Evolutionary conservation across 2,888 invertebrate genomes (phyloP).

Genomic region (Mesopsocus fuscifrons): DNA sequence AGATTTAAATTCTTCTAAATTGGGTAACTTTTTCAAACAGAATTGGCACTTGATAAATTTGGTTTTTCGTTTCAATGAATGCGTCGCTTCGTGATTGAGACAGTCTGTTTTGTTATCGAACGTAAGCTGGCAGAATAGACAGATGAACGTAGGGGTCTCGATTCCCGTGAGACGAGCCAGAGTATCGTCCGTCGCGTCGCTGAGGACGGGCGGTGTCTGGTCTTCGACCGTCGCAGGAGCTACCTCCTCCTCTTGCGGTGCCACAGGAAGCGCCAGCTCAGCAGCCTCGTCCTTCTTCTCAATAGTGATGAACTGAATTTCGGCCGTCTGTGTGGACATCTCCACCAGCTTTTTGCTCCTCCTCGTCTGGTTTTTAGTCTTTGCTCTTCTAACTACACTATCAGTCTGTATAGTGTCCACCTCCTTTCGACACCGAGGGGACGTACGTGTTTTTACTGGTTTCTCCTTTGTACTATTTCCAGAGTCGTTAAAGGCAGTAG

Average conservation of each 20-base stretch:
- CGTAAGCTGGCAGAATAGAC: background rate
- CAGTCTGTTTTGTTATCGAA: background rate
- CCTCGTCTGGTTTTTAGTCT: background rate
- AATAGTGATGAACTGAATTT: conserved; percentile 7
- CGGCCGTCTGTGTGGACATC: conserved; percentile 2
- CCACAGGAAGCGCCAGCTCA: background rate
- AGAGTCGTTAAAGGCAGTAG: background rate
- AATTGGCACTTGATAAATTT: conserved; percentile 8
- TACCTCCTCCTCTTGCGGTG: too few relatives aligned
- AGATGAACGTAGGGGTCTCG: conserved; percentile 1
- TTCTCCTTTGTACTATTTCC: conserved; percentile 5
- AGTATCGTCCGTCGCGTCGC: too few relatives aligned
- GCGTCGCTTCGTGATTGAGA: background rate
- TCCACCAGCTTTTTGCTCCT: conserved; percentile 2
- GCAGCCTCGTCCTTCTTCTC: background rate
- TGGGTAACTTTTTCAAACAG: conserved; percentile 8
- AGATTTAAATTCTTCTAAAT: background rate
- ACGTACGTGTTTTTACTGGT: conserved; percentile 2
- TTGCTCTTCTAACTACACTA: background rate
- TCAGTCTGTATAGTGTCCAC: background rate
- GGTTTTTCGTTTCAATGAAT: background rate
- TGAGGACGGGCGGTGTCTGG: too few relatives aligned
- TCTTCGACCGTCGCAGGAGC: background rate
- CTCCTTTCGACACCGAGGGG: conserved; percentile 2
- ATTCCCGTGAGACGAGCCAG: too few relatives aligned